Evolutionary conservation across 1,140 invertebrate genomes (phyloP), one percentile per base, ranked within the genome.

Genomic region (Drosophila nikananu): DNA sequence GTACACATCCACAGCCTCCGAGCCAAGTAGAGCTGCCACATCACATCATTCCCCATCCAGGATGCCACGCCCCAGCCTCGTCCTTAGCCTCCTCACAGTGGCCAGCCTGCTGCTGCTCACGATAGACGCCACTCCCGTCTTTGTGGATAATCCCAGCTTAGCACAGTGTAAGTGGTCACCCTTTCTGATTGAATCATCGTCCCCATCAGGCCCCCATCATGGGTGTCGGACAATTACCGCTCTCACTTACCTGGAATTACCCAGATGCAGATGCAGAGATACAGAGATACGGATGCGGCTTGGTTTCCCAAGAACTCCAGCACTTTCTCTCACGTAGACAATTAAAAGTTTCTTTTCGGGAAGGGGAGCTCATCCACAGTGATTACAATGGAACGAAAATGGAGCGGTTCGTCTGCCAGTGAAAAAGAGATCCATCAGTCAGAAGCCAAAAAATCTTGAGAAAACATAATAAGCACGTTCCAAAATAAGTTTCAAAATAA

Each of bases 121-220:
- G 55, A 55, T 51, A 39, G 44, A 76, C 54, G 78, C 91, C 62
- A 92, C 58, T 70, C 92, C 92, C 48, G 87, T 93, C 27, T 93
- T 93, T 35, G 92, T 93, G 73, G 89, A 93, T 90, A 93, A 93
- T 87, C 92, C 92, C 70, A 93, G 92, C 70, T 91, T 93, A 93
- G 92, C 92, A 51, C 92, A 93, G 63, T 93, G 92, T 93, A 92
- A 93, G 92, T 93, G 82, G 42, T 15, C 30, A 49, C 46, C 46
- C 55, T 48, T 23, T 27, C 30, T 15, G 39, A 42, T 60, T 58
- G 59, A 79, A 63, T 61, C 46, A 66, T 48, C 60, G 30, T 13
- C 19, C 30, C 66, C 48, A 75, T 66, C 62, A 30, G 44, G 67
- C 48, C n/a, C n/a, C n/a, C n/a, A n/a, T n/a, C 32, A 65, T 48